Percentiles rank a stretch among this genome's conserved stretches.
Conservation (phyloP, 2,113 vertebrate genomes). For the Megaptera novaeangliae region DNA sequence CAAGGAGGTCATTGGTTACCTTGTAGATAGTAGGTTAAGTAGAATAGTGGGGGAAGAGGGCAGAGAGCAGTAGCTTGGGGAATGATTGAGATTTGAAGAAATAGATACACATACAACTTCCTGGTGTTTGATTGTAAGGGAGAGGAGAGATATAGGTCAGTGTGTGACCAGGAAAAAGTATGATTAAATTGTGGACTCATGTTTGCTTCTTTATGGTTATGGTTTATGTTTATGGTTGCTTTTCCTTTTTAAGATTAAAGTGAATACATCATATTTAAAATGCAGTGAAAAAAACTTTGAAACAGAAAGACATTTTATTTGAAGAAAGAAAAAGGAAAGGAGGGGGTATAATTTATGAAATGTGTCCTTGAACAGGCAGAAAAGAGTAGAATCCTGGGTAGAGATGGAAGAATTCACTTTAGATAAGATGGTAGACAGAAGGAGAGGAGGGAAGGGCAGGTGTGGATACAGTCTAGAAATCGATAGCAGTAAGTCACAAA, state of each 20-base stretch:
- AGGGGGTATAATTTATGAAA: neutral
- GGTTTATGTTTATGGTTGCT: neutral
- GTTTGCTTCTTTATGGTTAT: neutral
- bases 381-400: neutral
- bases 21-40: neutral
- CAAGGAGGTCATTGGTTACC: neutral
- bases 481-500: neutral
- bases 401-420: neutral
- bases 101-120: neutral
- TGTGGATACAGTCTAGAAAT: neutral
- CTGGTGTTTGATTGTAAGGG: neutral
- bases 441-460: neutral
- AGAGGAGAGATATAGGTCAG: neutral
- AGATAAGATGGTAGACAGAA: neutral
- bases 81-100: neutral
- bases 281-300: neutral
- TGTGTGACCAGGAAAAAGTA: neutral
- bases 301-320: neutral
- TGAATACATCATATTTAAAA: neutral
- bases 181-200: neutral
- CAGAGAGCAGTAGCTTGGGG: neutral
- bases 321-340: neutral
- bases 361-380: neutral
- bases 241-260: neutral
- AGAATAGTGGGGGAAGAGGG: neutral